phyloP scores from a whole-genome alignment of 2,888 invertebrate species.

The Macroteleia sp. region DNA sequence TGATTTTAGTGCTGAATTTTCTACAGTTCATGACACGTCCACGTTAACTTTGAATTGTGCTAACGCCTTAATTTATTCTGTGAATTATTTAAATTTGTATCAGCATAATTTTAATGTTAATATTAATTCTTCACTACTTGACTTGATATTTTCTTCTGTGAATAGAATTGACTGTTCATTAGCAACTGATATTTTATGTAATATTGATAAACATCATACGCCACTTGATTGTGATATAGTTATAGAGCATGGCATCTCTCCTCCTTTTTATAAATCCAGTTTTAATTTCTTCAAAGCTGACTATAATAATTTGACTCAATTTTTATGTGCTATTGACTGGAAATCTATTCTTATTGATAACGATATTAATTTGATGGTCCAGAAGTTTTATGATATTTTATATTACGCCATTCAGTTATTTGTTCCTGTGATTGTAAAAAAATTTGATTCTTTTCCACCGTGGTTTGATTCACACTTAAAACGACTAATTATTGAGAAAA shows the following conservation, averaged over 20 bases:
- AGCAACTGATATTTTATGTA: not conserved
- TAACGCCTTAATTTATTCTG: no score
- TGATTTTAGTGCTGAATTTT: no score
- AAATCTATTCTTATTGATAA: not conserved
- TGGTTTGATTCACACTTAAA: constrained; percentile 1
- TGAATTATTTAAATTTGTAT: no score
- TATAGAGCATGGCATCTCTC: not conserved
- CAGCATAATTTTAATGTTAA: no score
- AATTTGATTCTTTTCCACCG: not conserved
- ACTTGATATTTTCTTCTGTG: not conserved
- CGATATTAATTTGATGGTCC: not conserved
- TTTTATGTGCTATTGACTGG: not conserved
- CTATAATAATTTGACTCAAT: not conserved
- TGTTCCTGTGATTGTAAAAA: not conserved
- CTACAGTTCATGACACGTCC: no score
- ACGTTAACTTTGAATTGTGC: no score
- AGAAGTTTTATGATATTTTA: not conserved
- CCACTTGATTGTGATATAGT: constrained; percentile 3
- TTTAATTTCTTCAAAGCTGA: constrained; percentile 1
- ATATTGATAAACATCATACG: not conserved
- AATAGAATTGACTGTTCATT: not conserved
- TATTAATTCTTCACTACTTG: no score
- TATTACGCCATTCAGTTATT: not conserved
- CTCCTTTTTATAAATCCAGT: not conserved
- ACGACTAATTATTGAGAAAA: not conserved